Evolutionary conservation across 2,797 vertebrate species (phyloP).

Genomic region (Vultur gryphus): DNA sequence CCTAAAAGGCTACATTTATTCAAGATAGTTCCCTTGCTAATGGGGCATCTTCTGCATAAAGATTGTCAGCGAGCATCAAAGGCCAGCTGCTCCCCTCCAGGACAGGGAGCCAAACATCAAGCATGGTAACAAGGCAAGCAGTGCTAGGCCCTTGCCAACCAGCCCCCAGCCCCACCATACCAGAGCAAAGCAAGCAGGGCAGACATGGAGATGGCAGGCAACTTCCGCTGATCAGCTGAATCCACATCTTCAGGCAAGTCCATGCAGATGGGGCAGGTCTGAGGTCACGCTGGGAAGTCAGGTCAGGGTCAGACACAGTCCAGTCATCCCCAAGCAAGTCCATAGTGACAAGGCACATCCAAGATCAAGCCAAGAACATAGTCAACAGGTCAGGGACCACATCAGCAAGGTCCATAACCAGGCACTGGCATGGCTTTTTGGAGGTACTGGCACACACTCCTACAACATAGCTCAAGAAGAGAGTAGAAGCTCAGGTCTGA

Average conservation of each 20-base stretch:
- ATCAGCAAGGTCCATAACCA: neutral
- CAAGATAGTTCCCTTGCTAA: neutral
- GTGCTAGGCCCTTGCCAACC: neutral
- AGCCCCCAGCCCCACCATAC: neutral
- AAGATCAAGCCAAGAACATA: neutral
- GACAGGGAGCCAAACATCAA: neutral
- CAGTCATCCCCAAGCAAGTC: neutral
- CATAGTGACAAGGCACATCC: neutral
- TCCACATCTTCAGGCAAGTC: neutral
- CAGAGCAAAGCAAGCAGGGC: neutral
- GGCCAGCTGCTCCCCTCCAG: neutral
- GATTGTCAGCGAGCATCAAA: neutral
- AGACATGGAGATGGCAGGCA: neutral
- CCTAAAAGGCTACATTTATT: neutral
- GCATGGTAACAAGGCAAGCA: neutral
- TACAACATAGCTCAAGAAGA: rapidly evolving
- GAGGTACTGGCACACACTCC: rapidly evolving
- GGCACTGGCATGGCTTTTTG: rapidly evolving
- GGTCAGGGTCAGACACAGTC: neutral
- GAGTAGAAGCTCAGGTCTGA: rapidly evolving
- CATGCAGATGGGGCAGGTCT: neutral
- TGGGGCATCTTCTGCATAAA: neutral
- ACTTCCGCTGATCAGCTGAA: neutral
- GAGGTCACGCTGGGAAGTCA: neutral
- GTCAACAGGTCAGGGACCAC: neutral